Evolutionary conservation across 92 coral and sea anemone genomes (phyloP).

Genomic region (Porites lobata): DNA sequence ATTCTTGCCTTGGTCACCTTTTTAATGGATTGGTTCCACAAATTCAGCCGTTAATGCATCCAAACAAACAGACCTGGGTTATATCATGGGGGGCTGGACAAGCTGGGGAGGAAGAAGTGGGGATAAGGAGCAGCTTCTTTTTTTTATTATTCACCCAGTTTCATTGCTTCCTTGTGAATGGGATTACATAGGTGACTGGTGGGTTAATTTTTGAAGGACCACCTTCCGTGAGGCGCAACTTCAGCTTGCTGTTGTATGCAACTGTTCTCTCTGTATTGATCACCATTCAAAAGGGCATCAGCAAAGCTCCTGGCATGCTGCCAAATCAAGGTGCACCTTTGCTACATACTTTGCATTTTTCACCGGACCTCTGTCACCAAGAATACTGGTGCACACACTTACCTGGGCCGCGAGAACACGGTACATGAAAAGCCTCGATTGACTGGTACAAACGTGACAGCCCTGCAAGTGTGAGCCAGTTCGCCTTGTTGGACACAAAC

Average conservation of each 20-base stretch:
- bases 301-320: neutral
- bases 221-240: neutral
- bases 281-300: neutral
- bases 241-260: slow-evolving; percentile 2
- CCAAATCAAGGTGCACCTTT: neutral
- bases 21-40: neutral
- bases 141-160: no score
- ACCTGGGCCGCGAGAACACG: neutral
- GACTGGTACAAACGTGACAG: no score
- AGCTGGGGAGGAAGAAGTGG: no score
- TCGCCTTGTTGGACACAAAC: no score
- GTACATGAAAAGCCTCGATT: neutral
- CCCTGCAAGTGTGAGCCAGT: no score
- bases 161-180: neutral
- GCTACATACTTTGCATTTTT: neutral
- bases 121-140: no score
- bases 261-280: neutral
- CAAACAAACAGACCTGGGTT: no score
- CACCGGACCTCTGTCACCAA: neutral
- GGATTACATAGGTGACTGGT: neutral
- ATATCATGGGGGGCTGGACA: no score
- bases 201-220: neutral
- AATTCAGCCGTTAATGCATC: neutral
- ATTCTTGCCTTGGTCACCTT: neutral
- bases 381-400: neutral